phyloP scores from a whole-genome alignment of 2,797 vertebrate genomes.

The Mastacembelus armatus region DNA sequence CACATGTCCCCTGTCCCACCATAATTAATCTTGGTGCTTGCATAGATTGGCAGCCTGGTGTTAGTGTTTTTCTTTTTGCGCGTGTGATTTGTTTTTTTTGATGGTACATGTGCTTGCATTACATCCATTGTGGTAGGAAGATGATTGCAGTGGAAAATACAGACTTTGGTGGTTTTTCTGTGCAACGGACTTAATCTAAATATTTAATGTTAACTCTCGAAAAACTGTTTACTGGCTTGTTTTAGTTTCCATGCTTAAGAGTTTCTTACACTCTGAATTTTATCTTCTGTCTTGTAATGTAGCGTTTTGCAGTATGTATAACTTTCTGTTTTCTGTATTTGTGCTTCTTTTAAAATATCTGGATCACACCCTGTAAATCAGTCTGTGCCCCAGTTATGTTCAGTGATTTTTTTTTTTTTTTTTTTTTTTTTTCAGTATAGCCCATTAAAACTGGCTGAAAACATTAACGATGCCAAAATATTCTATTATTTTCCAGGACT shows the following conservation, averaged over 20 bases:
- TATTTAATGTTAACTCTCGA: slow-evolving; percentile 64
- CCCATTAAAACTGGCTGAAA: slow-evolving; percentile 7
- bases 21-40: background rate
- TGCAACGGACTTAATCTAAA: slow-evolving; percentile 59
- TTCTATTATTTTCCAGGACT: background rate
- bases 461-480: background rate
- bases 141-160: slow-evolving; percentile 48
- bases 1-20: background rate
- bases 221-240: slow-evolving; percentile 36
- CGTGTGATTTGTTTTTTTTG: background rate
- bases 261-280: slow-evolving; percentile 3
- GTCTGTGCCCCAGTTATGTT: slow-evolving; percentile 2
- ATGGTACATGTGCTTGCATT: background rate
- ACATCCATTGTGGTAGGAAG: slow-evolving; percentile 32
- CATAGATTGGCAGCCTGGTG: slow-evolving; percentile 1
- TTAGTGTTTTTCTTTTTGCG: background rate
- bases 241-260: slow-evolving; percentile 24
- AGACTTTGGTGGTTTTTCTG: slow-evolving; percentile 49
- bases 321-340: slow-evolving; percentile 19
- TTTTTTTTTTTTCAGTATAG: background rate
- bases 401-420: too few species aligned
- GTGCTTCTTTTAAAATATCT: slow-evolving; percentile 7
- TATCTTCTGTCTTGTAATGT: slow-evolving; percentile 8
- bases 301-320: background rate
- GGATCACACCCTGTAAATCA: slow-evolving; percentile 6